Conservation (phyloP, 2,888 invertebrate genomes). For the Blera fallax region DNA sequence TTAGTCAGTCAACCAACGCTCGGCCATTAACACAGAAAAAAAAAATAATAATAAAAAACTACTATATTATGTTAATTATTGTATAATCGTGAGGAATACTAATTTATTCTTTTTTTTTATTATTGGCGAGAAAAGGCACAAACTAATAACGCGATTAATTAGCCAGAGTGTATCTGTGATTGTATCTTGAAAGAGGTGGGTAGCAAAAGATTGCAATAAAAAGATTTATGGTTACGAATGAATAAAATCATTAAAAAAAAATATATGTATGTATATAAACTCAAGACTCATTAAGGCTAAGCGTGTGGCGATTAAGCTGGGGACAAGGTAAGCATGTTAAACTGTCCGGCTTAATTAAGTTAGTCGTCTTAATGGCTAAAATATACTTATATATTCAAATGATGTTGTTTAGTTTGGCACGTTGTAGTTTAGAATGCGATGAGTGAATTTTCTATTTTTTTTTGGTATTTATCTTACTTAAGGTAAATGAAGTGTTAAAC, state of each 20-base stretch:
- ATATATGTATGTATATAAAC: slow-evolving; percentile 12
- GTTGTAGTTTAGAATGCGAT: neutral
- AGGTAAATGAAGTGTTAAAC: too few relatives aligned
- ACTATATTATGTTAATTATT: slow-evolving; percentile 49
- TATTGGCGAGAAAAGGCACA: slow-evolving; percentile 55
- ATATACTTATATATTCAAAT: slow-evolving; percentile 63
- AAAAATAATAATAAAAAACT: slow-evolving; percentile 1
- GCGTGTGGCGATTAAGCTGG: slow-evolving; percentile 68
- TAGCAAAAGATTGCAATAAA: slow-evolving; percentile 52
- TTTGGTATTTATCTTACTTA: too few relatives aligned
- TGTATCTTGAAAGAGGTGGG: slow-evolving; percentile 16
- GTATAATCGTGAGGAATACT: slow-evolving; percentile 49
- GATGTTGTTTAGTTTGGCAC: slow-evolving; percentile 18
- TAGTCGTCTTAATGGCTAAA: slow-evolving; percentile 53
- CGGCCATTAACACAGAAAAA: slow-evolving; percentile 33
- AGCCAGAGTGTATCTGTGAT: slow-evolving; percentile 39
- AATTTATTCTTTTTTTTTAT: slow-evolving; percentile 43
- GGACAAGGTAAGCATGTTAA: slow-evolving; percentile 73
- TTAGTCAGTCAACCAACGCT: slow-evolving; percentile 3
- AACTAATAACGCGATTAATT: slow-evolving; percentile 69
- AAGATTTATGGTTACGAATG: slow-evolving; percentile 57
- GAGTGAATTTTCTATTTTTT: neutral
- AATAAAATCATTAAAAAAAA: slow-evolving; percentile 28
- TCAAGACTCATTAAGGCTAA: slow-evolving; percentile 71
- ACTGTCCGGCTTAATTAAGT: slow-evolving; percentile 71